Evolutionary conservation across 1,140 invertebrate species (phyloP).

Genomic region (Camponotus pennsylvanicus): DNA sequence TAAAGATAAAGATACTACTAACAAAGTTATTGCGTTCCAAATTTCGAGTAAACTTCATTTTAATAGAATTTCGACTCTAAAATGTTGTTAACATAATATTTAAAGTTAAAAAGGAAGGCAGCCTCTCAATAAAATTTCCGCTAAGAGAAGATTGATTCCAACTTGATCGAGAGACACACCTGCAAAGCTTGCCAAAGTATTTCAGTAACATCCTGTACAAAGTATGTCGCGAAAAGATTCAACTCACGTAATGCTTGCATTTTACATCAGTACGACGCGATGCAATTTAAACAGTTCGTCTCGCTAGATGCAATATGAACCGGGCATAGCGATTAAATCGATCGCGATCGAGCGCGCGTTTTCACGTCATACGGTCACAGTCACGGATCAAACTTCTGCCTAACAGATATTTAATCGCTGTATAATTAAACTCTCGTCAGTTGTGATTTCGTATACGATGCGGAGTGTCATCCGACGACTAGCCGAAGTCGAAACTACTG

Average conservation of each 20-base stretch:
- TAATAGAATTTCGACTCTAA: slow-evolving; percentile 9
- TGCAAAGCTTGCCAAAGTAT: slow-evolving; percentile 6
- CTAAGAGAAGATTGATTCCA: slow-evolving; percentile 3
- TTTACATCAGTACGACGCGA: slow-evolving; percentile 46
- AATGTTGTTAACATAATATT: not conserved
- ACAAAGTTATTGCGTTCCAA: not conserved
- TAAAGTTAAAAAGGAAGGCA: not conserved
- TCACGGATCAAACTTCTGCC: not conserved
- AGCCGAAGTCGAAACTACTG: slow-evolving; percentile 8
- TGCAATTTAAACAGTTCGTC: slow-evolving; percentile 56
- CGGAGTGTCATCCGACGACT: not conserved
- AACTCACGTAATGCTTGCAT: slow-evolving; percentile 56
- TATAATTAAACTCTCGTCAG: slow-evolving; percentile 32
- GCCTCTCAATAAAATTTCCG: slow-evolving; percentile 21
- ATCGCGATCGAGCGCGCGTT: not conserved
- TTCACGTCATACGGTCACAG: not conserved
- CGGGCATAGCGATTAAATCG: slow-evolving; percentile 33
- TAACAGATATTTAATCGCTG: slow-evolving; percentile 27
- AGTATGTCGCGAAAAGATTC: slow-evolving; percentile 16
- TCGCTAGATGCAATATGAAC: slow-evolving; percentile 23
- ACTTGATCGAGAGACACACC: slow-evolving; percentile 21
- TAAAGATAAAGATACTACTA: not conserved
- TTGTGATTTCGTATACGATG: slow-evolving; percentile 7
- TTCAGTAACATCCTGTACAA: slow-evolving; percentile 45
- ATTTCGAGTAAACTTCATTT: slow-evolving; percentile 21